Conservation (phyloP, 2,888 invertebrate genomes). For the Charanyca ferruginea region DNA sequence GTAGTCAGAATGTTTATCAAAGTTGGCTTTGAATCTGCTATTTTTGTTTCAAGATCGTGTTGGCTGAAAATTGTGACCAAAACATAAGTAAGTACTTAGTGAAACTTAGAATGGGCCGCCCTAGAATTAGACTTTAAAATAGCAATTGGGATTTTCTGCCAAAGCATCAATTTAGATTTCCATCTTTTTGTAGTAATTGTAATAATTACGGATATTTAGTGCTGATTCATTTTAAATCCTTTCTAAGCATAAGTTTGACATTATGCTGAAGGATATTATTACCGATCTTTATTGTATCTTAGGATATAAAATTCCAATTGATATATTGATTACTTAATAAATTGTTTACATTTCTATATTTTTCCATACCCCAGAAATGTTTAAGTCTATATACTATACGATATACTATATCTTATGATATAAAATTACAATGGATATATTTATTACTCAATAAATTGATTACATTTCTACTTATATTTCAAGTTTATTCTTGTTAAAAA, state of each 20-base stretch:
- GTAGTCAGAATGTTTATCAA: not conserved
- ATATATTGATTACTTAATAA: slow-evolving; percentile 37
- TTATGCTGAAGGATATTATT: slow-evolving; percentile 45
- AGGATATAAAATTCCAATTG: slow-evolving; percentile 31
- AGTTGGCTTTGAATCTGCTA: not conserved
- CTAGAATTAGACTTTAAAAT: too few species aligned
- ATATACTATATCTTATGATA: slow-evolving; percentile 30
- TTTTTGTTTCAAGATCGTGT: not conserved
- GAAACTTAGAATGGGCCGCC: too few species aligned
- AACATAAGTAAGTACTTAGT: too few species aligned
- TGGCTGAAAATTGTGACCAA: too few species aligned
- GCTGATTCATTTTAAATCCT: too few species aligned
- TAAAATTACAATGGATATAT: slow-evolving; percentile 34
- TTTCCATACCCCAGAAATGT: too few species aligned
- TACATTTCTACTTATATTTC: slow-evolving; percentile 9
- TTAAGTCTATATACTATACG: too few species aligned
- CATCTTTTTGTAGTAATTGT: too few species aligned
- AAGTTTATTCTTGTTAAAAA: slow-evolving; percentile 9
- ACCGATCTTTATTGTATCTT: slow-evolving; percentile 28
- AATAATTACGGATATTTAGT: too few species aligned
- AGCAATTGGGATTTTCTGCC: too few species aligned
- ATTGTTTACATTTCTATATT: slow-evolving; percentile 12
- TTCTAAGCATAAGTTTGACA: too few species aligned
- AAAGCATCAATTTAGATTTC: too few species aligned
- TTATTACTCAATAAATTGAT: slow-evolving; percentile 34